These are phyloP conservation scores for Ianthella basta DNA, from an alignment of 37 sponge, comb jelly and placozoan species.

Conservation along the genomic window DNA sequence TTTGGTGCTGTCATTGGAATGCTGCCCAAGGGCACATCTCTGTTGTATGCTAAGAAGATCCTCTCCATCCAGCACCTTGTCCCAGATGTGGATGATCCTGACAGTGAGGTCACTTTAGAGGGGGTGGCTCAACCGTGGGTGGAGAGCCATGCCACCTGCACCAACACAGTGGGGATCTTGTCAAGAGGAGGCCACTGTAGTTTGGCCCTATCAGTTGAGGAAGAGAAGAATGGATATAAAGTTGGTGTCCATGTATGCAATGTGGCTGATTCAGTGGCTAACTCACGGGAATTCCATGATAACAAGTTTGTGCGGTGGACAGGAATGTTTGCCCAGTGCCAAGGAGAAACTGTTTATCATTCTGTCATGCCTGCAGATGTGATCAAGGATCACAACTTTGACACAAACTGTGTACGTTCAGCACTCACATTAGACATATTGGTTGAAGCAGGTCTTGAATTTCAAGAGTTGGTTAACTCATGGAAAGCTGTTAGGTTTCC, in stretches of 20 bases:
- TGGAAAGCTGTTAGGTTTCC: background rate
- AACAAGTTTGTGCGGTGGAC: background rate
- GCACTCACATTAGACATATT: no score
- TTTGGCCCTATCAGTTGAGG: background rate
- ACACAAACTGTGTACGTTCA: background rate
- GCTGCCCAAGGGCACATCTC: slow-evolving; percentile 40
- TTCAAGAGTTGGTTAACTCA: background rate
- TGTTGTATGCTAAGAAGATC: slow-evolving; percentile 41
- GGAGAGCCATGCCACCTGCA: background rate
- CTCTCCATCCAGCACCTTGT: slow-evolving; percentile 15
- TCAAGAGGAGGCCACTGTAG: background rate
- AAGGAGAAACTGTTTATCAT: slow-evolving; percentile 1
- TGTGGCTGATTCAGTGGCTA: background rate
- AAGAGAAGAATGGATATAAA: background rate
- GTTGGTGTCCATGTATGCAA: background rate
- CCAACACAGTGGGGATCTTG: background rate
- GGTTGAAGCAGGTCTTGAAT: no score
- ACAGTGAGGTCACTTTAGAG: background rate
- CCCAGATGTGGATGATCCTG: background rate
- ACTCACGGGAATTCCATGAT: no score
- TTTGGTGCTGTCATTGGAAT: slow-evolving; percentile 54
- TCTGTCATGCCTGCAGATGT: slow-evolving; percentile 17
- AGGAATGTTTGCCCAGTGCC: background rate
- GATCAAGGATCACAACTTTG: background rate
- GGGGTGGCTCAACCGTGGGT: no score